Evolutionary conservation across 2,888 invertebrate genomes (phyloP), one percentile per base, ranked within the genome.

Genomic region (Eueremaeus valkanovi): DNA sequence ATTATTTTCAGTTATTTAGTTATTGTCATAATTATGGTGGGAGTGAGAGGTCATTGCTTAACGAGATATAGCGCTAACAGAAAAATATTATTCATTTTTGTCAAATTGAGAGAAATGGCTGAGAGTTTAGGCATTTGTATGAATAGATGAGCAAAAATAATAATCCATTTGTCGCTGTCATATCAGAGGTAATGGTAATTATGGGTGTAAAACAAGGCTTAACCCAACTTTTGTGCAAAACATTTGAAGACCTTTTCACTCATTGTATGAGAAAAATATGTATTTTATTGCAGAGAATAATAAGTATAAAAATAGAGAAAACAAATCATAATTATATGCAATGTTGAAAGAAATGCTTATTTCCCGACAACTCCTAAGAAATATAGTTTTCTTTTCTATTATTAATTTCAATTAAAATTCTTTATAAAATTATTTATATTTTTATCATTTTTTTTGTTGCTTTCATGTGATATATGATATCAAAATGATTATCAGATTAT

Each of bases 201-300:
- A 55, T 45, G 55, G 55, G 55, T 55, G 55, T 55, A 55, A 55
- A 55, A 55, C 55, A 55, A 55, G 55, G 55, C 55, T 27, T 55
- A 55, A 55, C 55, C 55, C 2, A 24, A 27, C 3, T 27, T 55
- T 55, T 55, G 27, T 24, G 55, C 24, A 24, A 51, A n/a, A n/a
- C 42, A 13, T 45, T 18, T 45, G 6, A 11, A 40, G 11, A 9
- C 40, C 8, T 40, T n/a, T n/a, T n/a, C n/a, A n/a, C n/a, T 40
- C 40, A 40, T 9, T 40, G 40, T 6, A 6, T 40, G 6, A 40
- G 6, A 40, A 40, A 11, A 40, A 40, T 6, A 9, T 45, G 8
- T 55, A 0, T 55, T 55, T 55, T n/a, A 55, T 55, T 51, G 51
- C 21, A n/a, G n/a, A n/a, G n/a, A n/a, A n/a, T n/a, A n/a, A n/a